Conservation (phyloP, 2,888 invertebrate genomes). For the Chloromyia formosa region DNA sequence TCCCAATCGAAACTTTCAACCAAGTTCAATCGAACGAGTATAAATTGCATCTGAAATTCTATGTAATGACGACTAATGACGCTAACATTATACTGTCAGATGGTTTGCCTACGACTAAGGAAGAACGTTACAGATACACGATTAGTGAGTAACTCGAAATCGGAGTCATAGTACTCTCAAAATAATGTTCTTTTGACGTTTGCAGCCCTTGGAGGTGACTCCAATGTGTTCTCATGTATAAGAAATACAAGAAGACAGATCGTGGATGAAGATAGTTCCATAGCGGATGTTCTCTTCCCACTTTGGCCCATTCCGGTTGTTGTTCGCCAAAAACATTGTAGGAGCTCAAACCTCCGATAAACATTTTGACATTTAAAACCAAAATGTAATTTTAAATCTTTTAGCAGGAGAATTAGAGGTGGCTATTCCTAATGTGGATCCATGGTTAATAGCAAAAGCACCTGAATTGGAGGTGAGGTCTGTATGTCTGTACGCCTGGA, state of each 20-base stretch:
- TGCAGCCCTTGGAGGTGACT: not conserved
- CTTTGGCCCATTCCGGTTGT: slow-evolving; percentile 16
- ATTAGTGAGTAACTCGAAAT: not conserved
- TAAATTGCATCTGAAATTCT: slow-evolving; percentile 9
- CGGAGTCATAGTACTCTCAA: not conserved
- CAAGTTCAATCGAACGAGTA: not conserved
- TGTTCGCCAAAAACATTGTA: not conserved
- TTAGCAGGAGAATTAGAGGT: slow-evolving; percentile 12
- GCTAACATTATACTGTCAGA: slow-evolving; percentile 3
- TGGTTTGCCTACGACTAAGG: not conserved
- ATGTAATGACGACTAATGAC: slow-evolving; percentile 16
- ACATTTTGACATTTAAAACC: not conserved
- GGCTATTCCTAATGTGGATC: slow-evolving; percentile 16
- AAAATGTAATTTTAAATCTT: not conserved
- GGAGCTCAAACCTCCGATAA: too few species aligned
- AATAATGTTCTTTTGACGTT: too few species aligned
- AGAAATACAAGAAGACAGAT: not conserved
- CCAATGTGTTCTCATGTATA: not conserved
- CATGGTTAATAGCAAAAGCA: not conserved
- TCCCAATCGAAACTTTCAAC: slow-evolving; percentile 5
- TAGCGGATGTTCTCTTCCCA: not conserved
- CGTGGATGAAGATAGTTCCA: not conserved
- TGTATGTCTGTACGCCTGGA: slow-evolving; percentile 8
- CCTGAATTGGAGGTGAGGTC: not conserved
- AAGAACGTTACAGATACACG: not conserved